Base-by-base conservation (phyloP, 1,140 invertebrate species). In the Hylaeus volcanicus region DNA sequence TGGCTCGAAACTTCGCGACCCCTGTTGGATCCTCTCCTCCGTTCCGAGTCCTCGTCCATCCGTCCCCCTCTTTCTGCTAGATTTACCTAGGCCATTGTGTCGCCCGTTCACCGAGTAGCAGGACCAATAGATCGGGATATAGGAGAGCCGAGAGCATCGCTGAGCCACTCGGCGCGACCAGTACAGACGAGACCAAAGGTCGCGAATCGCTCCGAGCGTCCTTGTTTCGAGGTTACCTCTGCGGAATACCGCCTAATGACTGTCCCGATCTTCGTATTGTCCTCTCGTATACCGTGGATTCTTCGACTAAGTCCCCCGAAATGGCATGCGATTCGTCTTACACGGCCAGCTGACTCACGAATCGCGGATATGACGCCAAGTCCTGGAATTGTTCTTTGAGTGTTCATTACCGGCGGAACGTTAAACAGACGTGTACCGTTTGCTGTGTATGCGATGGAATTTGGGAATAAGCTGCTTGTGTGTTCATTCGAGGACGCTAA, bases 191-290 rank as follows among this genome's bases (percentile, higher is more conserved):
- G 41, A 61, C 60, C 48, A 72, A 53, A 64, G 76, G 41, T 45
- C 55, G 58, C 76, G 66, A 51, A 45, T 43, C 58, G 12, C 41
- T 12, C 69, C 60, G 58, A 51, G 6, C 37, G 69, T 63, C 48
- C 69, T 39, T 73, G 76, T 79, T 79, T 79, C 51, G 39, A 15
- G 58, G 76, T 41, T 45, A 39, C 8, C 11, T 11, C 6, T 43
- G 53, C 8, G 79, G 61, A 76, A 80, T 83, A 43, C 72, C 11
- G 11, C 61, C 60, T 79, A 86, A 84, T 86, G 68, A 71, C 61
- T 51, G 60, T 65, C 53, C 71, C 84, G 71, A 86, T 86, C 85
- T 85, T 71, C 56, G 80, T 69, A 85, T 85, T 87, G 83, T 87
- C 66, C 73, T 12, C 15, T 41, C 15, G 43, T 15, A 61, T 69